These are phyloP conservation scores for Cydia amplana DNA, from an alignment of 1,140 invertebrate species.

Conservation along the genomic window DNA sequence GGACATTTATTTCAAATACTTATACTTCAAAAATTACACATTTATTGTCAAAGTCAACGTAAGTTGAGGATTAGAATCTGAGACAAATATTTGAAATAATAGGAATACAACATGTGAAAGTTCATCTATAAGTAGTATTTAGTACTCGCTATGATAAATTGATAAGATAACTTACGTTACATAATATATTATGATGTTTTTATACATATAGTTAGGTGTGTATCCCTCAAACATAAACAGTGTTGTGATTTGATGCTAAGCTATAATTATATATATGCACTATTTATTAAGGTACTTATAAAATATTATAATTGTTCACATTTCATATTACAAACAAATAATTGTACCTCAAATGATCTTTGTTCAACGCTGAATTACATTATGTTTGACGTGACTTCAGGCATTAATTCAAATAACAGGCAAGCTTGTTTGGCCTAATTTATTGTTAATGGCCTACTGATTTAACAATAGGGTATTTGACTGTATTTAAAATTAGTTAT, in stretches of 20 bases:
- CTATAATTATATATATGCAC: background rate
- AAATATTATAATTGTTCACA: no score
- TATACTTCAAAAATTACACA: slow-evolving; percentile 67
- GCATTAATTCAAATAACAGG: no score
- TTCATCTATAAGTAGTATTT: slow-evolving; percentile 25
- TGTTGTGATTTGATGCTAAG: background rate
- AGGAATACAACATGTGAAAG: slow-evolving; percentile 36
- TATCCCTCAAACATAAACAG: background rate
- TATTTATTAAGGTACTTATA: no score
- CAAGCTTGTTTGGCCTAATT: no score
- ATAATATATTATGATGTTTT: background rate
- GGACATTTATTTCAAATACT: slow-evolving; percentile 62
- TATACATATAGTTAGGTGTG: background rate
- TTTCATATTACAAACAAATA: no score
- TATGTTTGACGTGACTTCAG: no score
- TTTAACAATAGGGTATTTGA: no score
- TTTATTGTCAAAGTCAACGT: slow-evolving; percentile 78
- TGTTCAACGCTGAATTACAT: no score
- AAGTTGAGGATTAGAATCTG: slow-evolving; percentile 61
- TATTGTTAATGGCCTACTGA: no score
- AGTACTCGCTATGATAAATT: background rate
- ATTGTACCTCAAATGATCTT: no score
- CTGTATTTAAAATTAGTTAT: no score
- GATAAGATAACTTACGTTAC: slow-evolving; percentile 6
- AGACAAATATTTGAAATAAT: slow-evolving; percentile 46